A percentile compares a stretch with the other conserved stretches of the same genome.
Evolutionary conservation across 2,797 vertebrate genomes (phyloP).

Genomic region (Myripristis jacobus): DNA sequence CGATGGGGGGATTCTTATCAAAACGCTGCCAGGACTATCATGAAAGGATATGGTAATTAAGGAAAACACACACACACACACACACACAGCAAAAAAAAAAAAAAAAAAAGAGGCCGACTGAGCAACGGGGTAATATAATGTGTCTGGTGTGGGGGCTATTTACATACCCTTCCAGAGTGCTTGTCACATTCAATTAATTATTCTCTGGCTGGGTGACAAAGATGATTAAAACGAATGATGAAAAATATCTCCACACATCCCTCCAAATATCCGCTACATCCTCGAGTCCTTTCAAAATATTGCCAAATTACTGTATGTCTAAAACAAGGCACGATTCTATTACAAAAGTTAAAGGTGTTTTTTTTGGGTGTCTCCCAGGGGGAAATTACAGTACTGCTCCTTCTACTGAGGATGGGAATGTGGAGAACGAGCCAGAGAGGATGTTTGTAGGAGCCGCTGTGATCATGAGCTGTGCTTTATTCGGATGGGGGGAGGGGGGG

Average conservation of each 20-base stretch:
- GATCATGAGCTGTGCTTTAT: constrained; percentile 68
- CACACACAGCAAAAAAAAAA: constrained; percentile 26
- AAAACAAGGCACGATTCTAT: constrained; percentile 35
- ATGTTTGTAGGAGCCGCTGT: constrained; percentile 65
- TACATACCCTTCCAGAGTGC: constrained; percentile 76
- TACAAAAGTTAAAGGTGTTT: constrained; percentile 42
- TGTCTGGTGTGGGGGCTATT: constrained; percentile 76
- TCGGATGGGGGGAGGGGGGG: constrained; percentile 32
- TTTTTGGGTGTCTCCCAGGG: constrained; percentile 6
- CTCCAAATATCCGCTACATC: constrained; percentile 37
- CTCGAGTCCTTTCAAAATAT: constrained; percentile 43
- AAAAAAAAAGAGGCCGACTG: constrained; percentile 48
- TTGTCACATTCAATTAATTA: constrained; percentile 83
- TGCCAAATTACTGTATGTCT: constrained; percentile 42
- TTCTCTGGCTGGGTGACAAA: constrained; percentile 76
- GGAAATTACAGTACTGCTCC: constrained; percentile 30
- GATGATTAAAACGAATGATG: constrained; percentile 73
- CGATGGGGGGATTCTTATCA: constrained; percentile 73
- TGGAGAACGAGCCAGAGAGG: constrained; percentile 54
- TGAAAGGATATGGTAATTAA: constrained; percentile 83
- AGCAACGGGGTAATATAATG: constrained; percentile 68
- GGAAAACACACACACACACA: constrained; percentile 57
- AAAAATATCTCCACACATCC: constrained; percentile 59
- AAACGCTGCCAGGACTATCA: constrained; percentile 72
- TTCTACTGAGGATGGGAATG: constrained; percentile 33